Base-by-base conservation (phyloP, 1,140 invertebrate genomes). In the Vanessa atalanta region DNA sequence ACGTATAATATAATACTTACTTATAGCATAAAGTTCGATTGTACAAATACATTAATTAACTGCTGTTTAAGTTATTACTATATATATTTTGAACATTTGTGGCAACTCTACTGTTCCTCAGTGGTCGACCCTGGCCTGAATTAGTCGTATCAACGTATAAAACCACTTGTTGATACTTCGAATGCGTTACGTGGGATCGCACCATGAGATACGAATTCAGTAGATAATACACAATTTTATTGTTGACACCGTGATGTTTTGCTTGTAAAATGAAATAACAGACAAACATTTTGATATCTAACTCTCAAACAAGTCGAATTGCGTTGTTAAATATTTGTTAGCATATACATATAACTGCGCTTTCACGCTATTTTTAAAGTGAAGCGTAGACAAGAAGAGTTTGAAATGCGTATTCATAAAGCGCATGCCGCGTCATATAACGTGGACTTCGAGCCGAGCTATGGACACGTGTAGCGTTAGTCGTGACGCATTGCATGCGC, bases 351-450 rank as follows among this genome's bases (percentile, higher is more conserved):
- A 47, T 57, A 69, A 43, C 37, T 69, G 53, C 26, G 43, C 20
- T 69, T 68, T 57, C 12, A 57, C 43, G n/a, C 8, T 69, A 57
- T 57, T 60, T 68, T 57, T 69, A 43, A 69, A 69, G 47, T 53
- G 37, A 53, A 55, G 55, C 53, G 66, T 47, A 68, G 37, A 20
- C 47, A 57, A 43, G 20, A 57, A 37, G 23, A 47, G 16, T 55
- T 47, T n/a, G 51, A 68, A 68, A 51, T 55, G 57, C 57, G 26
- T 61, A 61, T 31, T 61, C 16, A 57, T 16, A 16, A 23, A 12
- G 37, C 16, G 66, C 8, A 51, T 37, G 16, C 50, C 51, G 53
- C 66, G 66, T 68, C 66, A 68, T 68, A 55, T n/a, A 47, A 53
- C 16, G 66, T 57, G 66, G 66, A 68, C 31, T 55, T 68, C 50